Percentiles rank a stretch among this genome's conserved stretches.
Conservation (phyloP, 2,113 vertebrate genomes). For the Eurypyga helias region DNA sequence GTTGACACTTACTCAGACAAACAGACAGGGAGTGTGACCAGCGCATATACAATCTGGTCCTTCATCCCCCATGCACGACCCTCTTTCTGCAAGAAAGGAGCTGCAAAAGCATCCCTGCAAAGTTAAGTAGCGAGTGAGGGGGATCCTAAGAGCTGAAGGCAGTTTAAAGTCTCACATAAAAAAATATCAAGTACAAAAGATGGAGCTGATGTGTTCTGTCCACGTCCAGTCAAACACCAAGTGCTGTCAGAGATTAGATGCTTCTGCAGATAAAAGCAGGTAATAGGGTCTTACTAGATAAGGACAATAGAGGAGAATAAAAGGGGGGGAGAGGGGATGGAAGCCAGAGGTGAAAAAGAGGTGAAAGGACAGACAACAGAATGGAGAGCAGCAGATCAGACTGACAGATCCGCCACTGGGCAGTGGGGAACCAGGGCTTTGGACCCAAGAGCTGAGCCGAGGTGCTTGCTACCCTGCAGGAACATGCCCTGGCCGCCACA, state of each 20-base stretch:
- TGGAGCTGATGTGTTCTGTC: background rate
- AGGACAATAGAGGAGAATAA: background rate
- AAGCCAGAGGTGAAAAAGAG: background rate
- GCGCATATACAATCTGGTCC: background rate
- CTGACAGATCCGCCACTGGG: background rate
- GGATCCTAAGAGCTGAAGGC: background rate
- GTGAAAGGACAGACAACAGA: background rate
- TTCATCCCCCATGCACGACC: rapidly evolving
- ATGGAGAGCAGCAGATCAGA: background rate
- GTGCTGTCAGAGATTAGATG: constrained; percentile 41
- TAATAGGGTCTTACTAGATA: background rate
- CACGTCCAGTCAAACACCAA: background rate
- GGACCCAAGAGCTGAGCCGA: background rate
- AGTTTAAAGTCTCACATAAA: background rate
- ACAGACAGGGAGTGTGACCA: background rate
- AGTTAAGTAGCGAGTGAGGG: background rate
- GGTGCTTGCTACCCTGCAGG: background rate
- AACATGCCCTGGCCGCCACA: background rate
- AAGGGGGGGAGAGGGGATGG: rapidly evolving
- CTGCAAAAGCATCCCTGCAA: background rate
- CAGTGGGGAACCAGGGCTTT: background rate
- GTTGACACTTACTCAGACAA: background rate
- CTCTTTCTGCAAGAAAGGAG: background rate
- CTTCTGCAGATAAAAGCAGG: constrained; percentile 25
- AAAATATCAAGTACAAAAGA: background rate